These are phyloP conservation scores for Pogonocherus hispidulus DNA, from an alignment of 2,888 invertebrate species.

Conservation along the genomic window DNA sequence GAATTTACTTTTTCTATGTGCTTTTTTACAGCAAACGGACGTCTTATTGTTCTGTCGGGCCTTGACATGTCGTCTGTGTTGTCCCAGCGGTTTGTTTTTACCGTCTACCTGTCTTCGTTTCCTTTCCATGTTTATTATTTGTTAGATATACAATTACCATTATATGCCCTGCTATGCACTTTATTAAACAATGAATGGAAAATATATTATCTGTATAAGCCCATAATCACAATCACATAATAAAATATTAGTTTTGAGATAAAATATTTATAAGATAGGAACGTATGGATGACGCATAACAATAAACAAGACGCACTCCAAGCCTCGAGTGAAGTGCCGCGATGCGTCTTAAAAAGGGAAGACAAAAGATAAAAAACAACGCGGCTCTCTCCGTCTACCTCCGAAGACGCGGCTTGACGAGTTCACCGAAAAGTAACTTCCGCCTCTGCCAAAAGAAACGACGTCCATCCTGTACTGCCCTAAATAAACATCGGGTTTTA, in stretches of 20 bases:
- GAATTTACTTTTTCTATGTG: background rate
- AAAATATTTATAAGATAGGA: too few relatives aligned
- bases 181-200: too few relatives aligned
- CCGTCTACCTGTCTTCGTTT: background rate
- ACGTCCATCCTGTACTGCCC: constrained; percentile 36
- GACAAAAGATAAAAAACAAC: constrained; percentile 15
- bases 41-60: background rate
- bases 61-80: background rate
- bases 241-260: too few relatives aligned
- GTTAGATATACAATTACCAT: too few relatives aligned
- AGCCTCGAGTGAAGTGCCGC: background rate
- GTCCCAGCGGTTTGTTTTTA: background rate
- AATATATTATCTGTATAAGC: too few relatives aligned
- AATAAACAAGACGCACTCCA: background rate
- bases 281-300: background rate
- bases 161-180: too few relatives aligned
- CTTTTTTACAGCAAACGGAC: background rate
- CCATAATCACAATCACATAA: too few relatives aligned
- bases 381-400: background rate
- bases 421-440: constrained; percentile 44
- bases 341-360: constrained; percentile 4
- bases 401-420: constrained; percentile 35
- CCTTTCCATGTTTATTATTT: too few relatives aligned
- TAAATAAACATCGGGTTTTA: constrained; percentile 19
- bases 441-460: constrained; percentile 35